Conservation (phyloP, 2,113 vertebrate genomes). For the Pedetes capensis region DNA sequence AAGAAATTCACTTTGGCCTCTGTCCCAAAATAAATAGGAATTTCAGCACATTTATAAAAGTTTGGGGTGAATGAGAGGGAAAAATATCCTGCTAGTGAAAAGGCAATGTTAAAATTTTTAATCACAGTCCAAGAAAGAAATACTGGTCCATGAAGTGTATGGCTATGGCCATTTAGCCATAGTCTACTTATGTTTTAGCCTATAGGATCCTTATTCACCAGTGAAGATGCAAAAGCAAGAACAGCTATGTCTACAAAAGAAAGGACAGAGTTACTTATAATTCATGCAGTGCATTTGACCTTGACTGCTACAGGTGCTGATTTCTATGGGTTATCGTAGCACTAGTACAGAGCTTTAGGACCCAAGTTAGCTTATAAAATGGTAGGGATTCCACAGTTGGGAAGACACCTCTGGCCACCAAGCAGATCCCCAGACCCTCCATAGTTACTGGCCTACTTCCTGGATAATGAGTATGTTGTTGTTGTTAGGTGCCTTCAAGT, state of each 20-base stretch:
- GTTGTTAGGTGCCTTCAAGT: too few species aligned
- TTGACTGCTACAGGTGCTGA: background rate
- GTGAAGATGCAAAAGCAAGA: background rate
- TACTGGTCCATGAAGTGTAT: background rate
- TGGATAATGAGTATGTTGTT: too few species aligned
- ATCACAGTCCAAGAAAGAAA: background rate
- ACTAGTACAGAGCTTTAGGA: background rate
- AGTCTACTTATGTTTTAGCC: background rate
- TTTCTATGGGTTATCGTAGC: background rate
- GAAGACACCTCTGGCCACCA: background rate
- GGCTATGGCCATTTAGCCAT: background rate
- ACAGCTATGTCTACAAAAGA: background rate
- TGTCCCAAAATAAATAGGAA: constrained; percentile 31
- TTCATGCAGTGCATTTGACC: too few species aligned
- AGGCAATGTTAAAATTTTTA: background rate
- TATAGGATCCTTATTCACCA: background rate
- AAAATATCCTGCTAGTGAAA: background rate
- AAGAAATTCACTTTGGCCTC: constrained; percentile 7
- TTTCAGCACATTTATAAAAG: background rate
- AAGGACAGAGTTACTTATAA: background rate
- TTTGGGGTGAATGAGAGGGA: background rate
- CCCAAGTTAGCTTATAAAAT: background rate
- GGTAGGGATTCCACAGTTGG: background rate
- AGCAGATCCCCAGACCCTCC: background rate
- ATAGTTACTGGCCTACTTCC: background rate